Conservation (phyloP, 2,888 invertebrate species). For the Caenorhabditis sp. region DNA sequence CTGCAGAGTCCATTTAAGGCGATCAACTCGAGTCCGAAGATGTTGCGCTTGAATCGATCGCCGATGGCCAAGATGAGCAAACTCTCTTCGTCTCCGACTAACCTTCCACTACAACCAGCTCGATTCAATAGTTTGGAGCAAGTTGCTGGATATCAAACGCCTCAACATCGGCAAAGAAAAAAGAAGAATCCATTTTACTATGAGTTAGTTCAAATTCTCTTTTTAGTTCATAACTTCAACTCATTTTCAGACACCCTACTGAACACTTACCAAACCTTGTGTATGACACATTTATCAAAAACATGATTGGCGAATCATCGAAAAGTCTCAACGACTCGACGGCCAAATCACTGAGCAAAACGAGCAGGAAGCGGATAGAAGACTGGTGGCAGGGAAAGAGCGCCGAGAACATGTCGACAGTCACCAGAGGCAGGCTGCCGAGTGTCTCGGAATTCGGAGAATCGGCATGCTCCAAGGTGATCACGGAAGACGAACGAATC, state of each 20-base stretch:
- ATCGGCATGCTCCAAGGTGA: slow-evolving; percentile 60
- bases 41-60: slow-evolving; percentile 15
- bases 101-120: slow-evolving; percentile 5
- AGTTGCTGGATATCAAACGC: slow-evolving; percentile 25
- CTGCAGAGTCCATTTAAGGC: slow-evolving; percentile 31
- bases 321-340: not conserved
- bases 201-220: slow-evolving; percentile 22
- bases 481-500: slow-evolving; percentile 47
- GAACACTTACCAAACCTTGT: slow-evolving; percentile 55
- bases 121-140: not conserved
- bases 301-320: slow-evolving; percentile 32
- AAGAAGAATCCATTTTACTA: slow-evolving; percentile 34
- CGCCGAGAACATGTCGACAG: slow-evolving; percentile 35
- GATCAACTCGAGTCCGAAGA: slow-evolving; percentile 27
- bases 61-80: slow-evolving; percentile 52
- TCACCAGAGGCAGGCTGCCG: slow-evolving; percentile 44
- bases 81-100: not conserved
- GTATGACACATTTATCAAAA: slow-evolving; percentile 45
- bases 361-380: slow-evolving; percentile 43
- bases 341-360: slow-evolving; percentile 44
- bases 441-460: slow-evolving; percentile 65
- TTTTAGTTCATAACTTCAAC: no score
- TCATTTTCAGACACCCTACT: slow-evolving; percentile 53
- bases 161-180: slow-evolving; percentile 13
- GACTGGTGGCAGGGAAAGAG: slow-evolving; percentile 54